Percentiles rank a stretch among this genome's conserved stretches.
phyloP scores from a whole-genome alignment of 2,113 vertebrate species.

The Climacteris rufus region DNA sequence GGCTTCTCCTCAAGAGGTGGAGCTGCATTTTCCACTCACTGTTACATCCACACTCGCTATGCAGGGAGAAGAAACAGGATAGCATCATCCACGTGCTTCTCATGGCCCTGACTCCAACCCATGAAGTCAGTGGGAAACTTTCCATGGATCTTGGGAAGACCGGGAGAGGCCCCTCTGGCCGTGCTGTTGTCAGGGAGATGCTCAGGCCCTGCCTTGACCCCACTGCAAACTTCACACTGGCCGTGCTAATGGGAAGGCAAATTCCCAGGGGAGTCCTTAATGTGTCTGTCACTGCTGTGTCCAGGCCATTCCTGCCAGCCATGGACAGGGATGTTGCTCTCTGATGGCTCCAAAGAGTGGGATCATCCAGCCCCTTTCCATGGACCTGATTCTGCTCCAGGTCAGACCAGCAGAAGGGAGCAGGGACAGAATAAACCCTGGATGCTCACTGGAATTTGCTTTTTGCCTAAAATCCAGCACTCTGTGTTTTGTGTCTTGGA shows the following conservation, averaged over 20 bases:
- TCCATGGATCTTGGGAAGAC: background rate
- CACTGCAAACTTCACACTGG: fast-evolving
- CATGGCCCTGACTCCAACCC: background rate
- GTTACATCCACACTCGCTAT: fast-evolving
- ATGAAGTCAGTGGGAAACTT: background rate
- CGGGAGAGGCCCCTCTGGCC: fast-evolving
- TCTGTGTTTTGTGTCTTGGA: background rate
- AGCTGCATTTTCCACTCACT: background rate
- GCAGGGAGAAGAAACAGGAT: background rate
- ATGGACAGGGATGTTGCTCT: background rate
- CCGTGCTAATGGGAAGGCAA: background rate
- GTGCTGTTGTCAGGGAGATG: background rate
- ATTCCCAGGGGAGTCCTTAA: background rate
- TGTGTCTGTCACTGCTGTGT: background rate
- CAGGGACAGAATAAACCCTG: background rate
- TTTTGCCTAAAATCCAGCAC: background rate
- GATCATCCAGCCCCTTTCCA: background rate
- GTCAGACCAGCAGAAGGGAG: background rate
- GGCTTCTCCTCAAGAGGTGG: background rate
- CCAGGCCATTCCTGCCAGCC: background rate
- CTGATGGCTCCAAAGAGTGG: background rate
- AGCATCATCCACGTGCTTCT: background rate
- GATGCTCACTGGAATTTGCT: background rate
- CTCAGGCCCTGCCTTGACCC: background rate
- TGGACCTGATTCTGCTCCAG: background rate